Conservation (phyloP, 1,140 invertebrate genomes). For the Leucophenga varia region DNA sequence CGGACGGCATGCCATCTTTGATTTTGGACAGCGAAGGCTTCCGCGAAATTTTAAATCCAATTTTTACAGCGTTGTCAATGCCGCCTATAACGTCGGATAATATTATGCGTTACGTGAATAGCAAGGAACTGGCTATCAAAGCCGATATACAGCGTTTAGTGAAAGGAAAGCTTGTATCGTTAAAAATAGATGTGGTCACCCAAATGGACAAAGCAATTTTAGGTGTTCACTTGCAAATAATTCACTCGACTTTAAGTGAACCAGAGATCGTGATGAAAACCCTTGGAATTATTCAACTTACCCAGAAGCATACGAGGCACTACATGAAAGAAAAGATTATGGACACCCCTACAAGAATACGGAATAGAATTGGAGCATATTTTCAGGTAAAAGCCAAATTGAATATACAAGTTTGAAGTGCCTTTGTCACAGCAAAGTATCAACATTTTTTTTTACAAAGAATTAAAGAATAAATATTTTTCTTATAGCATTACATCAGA, state of each 20-base stretch:
- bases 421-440: slow-evolving; percentile 3
- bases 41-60: too few species aligned
- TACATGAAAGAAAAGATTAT: slow-evolving; percentile 8
- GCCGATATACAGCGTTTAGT: too few species aligned
- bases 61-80: too few species aligned
- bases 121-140: too few species aligned
- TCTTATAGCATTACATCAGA: slow-evolving; percentile 15
- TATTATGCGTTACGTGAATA: too few species aligned
- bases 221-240: slow-evolving; percentile 18
- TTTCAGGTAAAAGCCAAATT: slow-evolving; percentile 16
- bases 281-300: slow-evolving; percentile 11
- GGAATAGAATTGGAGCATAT: slow-evolving; percentile 10
- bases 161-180: too few species aligned
- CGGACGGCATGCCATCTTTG: too few species aligned
- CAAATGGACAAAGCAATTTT: slow-evolving; percentile 11
- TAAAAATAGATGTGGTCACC: slow-evolving; percentile 17
- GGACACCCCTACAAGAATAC: slow-evolving; percentile 6
- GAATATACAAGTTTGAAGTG: too few species aligned
- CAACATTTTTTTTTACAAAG: slow-evolving; percentile 4
- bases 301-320: slow-evolving; percentile 8
- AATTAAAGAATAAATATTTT: slow-evolving; percentile 1
- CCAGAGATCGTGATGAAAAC: slow-evolving; percentile 15
- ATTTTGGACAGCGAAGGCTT: too few species aligned
- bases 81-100: too few species aligned
- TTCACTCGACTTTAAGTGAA: slow-evolving; percentile 1